Base-by-base conservation (phyloP, 2,888 invertebrate genomes). In the Lamproptera curius region DNA sequence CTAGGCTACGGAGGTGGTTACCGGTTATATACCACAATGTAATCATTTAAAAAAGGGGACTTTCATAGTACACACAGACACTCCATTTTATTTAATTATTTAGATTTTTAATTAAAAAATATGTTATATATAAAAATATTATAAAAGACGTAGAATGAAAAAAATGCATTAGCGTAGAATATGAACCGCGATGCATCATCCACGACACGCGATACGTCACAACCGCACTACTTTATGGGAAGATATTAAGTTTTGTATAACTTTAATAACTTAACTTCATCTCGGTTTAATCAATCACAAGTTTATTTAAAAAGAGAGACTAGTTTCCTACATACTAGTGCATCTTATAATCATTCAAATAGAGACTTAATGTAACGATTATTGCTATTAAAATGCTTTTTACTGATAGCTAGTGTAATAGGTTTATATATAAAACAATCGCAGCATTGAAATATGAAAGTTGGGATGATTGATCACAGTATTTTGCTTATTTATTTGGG, bases 151-250 rank as follows among this genome's bases (percentile, higher is more conserved):
- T 5, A 20, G 14, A 20, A 42, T 44, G 16, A 44, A 37, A 16
- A 14, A 46, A 46, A 23, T 46, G 46, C 46, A 46, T 46, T 40
- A 40, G 35, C 14, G 16, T 2, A 16, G 26, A 28, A 34, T 8
- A 13, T 16, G 13, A 17, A 26, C 42, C n/a, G 20, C 14, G 35
- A 46, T 46, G 40, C 46, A 46, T 46, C 40, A 40, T 35, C 3
- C 3, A 1, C 9, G 35, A 40, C 46, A 46, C 23, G 40, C 46
- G 46, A 46, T 46, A 40, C 40, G 16, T 46, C 40, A 46, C 11
- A 35, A 34, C 34, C 11, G 16, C 6, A 16, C 31, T 11, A 28
- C 13, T 42, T 42, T 33, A 39, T 39, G 15, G 14, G 14, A 26
- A 10, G n/a, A 11, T 28, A 16, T 40, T 28, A 28, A 40, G 15